Evolutionary conservation across 2,113 vertebrate species (phyloP).

Genomic region (Nothocercus nigrocapillus): DNA sequence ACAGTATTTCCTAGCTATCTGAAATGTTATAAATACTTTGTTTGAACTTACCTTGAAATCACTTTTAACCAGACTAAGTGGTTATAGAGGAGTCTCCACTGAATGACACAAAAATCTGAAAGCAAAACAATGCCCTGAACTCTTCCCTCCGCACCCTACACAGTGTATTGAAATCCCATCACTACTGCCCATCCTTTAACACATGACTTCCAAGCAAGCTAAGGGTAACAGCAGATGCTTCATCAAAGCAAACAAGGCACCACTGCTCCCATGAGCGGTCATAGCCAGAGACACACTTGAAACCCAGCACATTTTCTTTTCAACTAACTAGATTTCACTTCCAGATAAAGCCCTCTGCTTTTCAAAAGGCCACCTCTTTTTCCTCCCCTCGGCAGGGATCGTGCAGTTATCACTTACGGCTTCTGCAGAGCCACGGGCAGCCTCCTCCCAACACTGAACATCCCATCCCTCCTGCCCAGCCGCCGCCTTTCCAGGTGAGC

Average conservation of each 20-base stretch:
- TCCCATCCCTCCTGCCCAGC: background rate
- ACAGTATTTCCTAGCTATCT: background rate
- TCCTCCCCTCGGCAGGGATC: fast-evolving
- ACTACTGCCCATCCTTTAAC: fast-evolving
- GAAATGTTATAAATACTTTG: background rate
- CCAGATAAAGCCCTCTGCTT: background rate
- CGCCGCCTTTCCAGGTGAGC: fast-evolving
- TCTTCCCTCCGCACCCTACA: background rate
- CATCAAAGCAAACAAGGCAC: fast-evolving
- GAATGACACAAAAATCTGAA: too few relatives aligned
- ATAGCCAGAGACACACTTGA: background rate
- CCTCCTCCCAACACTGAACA: background rate
- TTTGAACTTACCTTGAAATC: background rate
- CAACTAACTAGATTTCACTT: background rate
- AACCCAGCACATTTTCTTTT: background rate
- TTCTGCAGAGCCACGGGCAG: background rate
- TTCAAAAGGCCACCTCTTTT: background rate
- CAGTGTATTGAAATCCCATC: fast-evolving
- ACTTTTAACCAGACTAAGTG: background rate
- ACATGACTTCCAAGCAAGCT: background rate
- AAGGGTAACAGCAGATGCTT: background rate
- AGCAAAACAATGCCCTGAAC: background rate
- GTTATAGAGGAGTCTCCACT: background rate
- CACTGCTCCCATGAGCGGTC: background rate
- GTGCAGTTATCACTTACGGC: background rate